Evolutionary conservation across 2,888 invertebrate species (phyloP), one percentile per base, ranked within the genome.

Genomic region (Xylocampa areola): DNA sequence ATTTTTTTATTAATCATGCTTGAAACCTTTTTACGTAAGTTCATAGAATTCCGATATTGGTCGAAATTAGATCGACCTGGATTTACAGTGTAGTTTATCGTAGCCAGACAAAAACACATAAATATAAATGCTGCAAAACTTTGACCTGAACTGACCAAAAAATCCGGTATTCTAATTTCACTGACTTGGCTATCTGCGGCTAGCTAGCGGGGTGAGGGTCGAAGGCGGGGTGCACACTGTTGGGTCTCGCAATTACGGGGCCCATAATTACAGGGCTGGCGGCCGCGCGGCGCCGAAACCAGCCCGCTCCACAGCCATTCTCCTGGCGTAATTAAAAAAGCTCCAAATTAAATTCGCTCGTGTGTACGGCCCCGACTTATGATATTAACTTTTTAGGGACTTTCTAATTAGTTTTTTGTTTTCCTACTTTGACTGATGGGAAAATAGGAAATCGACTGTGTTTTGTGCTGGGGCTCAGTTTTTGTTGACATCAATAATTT

Each of bases 321-420:
- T 89, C 87, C 90, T 83, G 88, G 86, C 91, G 86, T 93, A 94
- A 94, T 94, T 94, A 94, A 94, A 93, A 94, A 93, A 89, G 90
- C 87, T 93, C 92, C 89, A 92, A 93, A 94, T 94, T 92, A 93
- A 93, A 94, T 94, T 94, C 91, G 93, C 94, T 91, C 88, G 91
- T 91, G 89, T 90, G 84, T 87, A 87, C 87, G 82, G 81, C 79
- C 81, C 87, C 87, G 90, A 86, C 90, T 92, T 92, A 91, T 91
- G 89, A 91, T 91, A 91, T 90, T 90, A 91, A 90, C 90, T 92
- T 94, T 93, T 93, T 92, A 88, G 88, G 87, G 83, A 85, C 90
- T 93, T 91, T 92, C 93, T 93, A 91, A 91, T 93, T 90, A 89
- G 87, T 89, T 91, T 90, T 87, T 82, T 88, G 87, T 87, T 87